A percentile compares a stretch with the other conserved stretches of the same genome.
Conservation (phyloP, 2,113 vertebrate genomes). For the Amblyopsis rosae region DNA sequence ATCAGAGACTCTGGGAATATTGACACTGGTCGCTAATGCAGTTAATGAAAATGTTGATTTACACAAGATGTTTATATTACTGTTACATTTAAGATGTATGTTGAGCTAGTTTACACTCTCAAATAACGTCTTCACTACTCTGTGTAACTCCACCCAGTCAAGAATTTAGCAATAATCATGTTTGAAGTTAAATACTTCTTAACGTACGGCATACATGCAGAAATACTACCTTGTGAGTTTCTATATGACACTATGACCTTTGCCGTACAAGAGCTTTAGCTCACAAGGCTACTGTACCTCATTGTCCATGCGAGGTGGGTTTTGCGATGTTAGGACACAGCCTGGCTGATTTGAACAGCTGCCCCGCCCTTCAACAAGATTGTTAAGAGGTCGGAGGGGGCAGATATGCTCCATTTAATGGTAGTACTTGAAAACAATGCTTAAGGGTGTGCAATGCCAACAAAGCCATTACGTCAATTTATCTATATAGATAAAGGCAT, state of each 20-base stretch:
- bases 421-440: slow-evolving; percentile 19
- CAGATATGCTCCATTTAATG: slow-evolving; percentile 8
- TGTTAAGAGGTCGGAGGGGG: slow-evolving; percentile 23
- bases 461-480: slow-evolving; percentile 32
- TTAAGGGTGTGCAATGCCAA: slow-evolving; percentile 17
- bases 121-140: too few species aligned
- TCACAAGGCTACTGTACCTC: slow-evolving; percentile 24
- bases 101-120: too few species aligned
- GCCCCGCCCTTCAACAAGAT: slow-evolving; percentile 50
- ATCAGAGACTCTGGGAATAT: too few species aligned
- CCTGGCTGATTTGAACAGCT: slow-evolving; percentile 47
- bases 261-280: slow-evolving; percentile 16
- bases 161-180: too few species aligned
- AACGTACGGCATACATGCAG: too few species aligned
- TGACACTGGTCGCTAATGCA: too few species aligned
- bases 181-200: too few species aligned
- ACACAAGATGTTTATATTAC: too few species aligned
- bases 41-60: too few species aligned
- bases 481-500: slow-evolving; percentile 10
- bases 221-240: too few species aligned
- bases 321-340: slow-evolving; percentile 34
- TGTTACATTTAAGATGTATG: too few species aligned
- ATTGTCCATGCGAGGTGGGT: slow-evolving; percentile 35
- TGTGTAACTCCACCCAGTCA: too few species aligned
- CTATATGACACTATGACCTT: background rate